phyloP scores from a whole-genome alignment of 2,797 vertebrate species.

The Enteromius fasciolatus region DNA sequence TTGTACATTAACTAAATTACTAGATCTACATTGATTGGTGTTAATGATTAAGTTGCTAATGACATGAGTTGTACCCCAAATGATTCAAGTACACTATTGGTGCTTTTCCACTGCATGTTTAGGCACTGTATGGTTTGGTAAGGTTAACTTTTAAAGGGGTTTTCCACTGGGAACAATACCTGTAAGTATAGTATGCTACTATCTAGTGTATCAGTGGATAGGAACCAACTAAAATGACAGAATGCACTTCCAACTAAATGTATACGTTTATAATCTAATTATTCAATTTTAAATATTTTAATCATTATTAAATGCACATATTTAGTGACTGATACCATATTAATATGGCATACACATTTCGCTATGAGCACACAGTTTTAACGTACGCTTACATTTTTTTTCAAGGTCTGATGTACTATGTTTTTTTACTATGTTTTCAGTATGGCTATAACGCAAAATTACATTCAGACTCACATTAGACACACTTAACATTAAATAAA shows the following conservation, averaged over 20 bases:
- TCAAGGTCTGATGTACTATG: not conserved
- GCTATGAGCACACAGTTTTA: not conserved
- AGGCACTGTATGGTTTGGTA: no score
- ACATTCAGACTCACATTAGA: not conserved
- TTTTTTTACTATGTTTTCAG: not conserved
- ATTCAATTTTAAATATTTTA: not conserved
- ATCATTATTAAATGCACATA: not conserved
- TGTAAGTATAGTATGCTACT: not conserved
- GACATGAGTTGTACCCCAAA: not conserved
- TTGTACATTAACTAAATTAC: conserved; percentile 39
- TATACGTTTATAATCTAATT: not conserved
- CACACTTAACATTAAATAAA: not conserved
- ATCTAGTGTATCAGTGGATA: not conserved
- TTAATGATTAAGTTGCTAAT: conserved; percentile 9
- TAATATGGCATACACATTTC: not conserved
- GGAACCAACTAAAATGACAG: not conserved
- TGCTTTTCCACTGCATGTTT: no score
- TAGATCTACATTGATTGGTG: conserved; percentile 46
- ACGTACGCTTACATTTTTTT: not conserved
- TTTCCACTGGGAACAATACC: no score
- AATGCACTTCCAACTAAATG: not conserved
- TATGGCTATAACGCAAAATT: not conserved
- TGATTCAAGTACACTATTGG: not conserved
- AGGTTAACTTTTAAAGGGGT: no score
- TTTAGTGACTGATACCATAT: not conserved